phyloP scores from a whole-genome alignment of 2,797 vertebrate genomes.

The Euthynnus affinis region DNA sequence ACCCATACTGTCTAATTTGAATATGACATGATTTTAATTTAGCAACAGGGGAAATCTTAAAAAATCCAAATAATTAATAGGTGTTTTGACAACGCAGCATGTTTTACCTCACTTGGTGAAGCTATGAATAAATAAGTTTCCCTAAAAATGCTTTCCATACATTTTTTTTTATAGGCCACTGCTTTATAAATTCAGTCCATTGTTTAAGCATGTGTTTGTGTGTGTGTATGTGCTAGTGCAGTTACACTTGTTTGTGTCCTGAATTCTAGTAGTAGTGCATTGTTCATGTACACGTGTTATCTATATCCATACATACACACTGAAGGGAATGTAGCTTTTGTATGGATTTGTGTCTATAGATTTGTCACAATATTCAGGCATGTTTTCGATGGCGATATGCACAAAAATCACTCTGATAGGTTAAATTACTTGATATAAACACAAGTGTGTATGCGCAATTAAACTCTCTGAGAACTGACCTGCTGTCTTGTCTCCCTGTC shows the following conservation, averaged over 20 bases:
- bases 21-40: background rate
- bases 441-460: conserved; percentile 30
- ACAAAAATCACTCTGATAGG: background rate
- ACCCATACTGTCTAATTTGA: fast-evolving
- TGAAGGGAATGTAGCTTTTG: background rate
- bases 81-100: conserved; percentile 5
- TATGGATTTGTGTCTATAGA: background rate
- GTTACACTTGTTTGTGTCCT: background rate
- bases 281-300: background rate
- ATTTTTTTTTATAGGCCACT: conserved; percentile 38
- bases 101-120: conserved; percentile 13
- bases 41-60: conserved; percentile 3
- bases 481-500: conserved; percentile 40
- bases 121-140: conserved; percentile 22
- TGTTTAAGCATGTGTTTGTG: conserved; percentile 16
- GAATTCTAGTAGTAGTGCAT: background rate
- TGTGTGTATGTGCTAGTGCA: background rate
- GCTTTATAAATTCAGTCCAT: conserved; percentile 23
- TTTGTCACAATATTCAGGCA: background rate
- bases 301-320: background rate
- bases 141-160: conserved; percentile 39
- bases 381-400: background rate
- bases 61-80: conserved; percentile 6
- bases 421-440: background rate
- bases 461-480: conserved; percentile 42